Base-by-base conservation (phyloP, 2,888 invertebrate species). In the Cheiracanthium punctorium region DNA sequence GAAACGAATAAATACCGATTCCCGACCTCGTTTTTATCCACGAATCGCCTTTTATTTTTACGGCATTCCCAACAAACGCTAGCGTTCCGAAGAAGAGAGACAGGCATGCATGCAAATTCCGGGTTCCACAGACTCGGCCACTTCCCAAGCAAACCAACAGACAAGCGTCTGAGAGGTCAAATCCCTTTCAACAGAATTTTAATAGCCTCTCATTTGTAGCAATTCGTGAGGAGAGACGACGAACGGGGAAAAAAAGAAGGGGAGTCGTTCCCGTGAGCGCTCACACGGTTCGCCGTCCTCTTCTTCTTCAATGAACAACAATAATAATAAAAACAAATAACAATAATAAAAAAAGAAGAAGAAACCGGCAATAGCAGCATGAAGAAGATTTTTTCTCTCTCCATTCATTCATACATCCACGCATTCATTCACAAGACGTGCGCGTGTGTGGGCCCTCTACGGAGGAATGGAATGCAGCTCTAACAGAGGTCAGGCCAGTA, bases 401-500 rank as follows among this genome's bases (percentile, higher is more conserved):
- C 24, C 58, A 58, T 58, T 12, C 58, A 58, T 58, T 24, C 58
- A 48, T 48, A 17, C 48, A 48, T 48, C n/a, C 48, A 12, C 48
- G 48, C 48, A 58, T 58, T 58, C 58, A 58, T 58, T 58, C 58
- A 58, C 58, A 58, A 58, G 58, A 58, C 58, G 58, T 58, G 24
- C 58, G 58, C 58, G 58, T 58, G 58, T 58, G 58, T 58, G 58
- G 20, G 58, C 24, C 24, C 58, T 58, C 58, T 65, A 37, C 76
- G 41, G 20, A 72, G 73, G 80, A 80, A 80, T 80, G 80, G 58
- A 58, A 58, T 58, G 58, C 58, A 58, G 58, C 58, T 58, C 48
- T 5, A 2, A 1, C 58, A 72, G 67, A 73, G 80, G 80, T 80
- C 80, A 73, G 43, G 72, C 41, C 24, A 64, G 28, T 52, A 30